A percentile compares a stretch with the other conserved stretches of the same genome.
These are phyloP conservation scores for Pheosia gnoma DNA, from an alignment of 2,888 invertebrate genomes.

Conservation along the genomic window DNA sequence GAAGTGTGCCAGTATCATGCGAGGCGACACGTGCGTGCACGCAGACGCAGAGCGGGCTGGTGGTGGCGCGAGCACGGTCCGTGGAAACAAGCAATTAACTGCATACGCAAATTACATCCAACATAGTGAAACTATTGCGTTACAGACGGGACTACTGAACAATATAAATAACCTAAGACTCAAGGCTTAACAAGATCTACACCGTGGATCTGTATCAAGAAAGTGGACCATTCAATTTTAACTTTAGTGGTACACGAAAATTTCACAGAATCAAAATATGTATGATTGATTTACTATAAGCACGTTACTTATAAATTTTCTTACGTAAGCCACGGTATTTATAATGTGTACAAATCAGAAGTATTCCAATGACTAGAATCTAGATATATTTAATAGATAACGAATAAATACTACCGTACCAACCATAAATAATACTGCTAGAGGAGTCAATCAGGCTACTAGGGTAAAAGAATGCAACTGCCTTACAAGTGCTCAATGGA, in stretches of 20 bases:
- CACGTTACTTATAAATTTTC: no score
- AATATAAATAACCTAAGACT: slow-evolving; percentile 18
- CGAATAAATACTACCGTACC: slow-evolving; percentile 11
- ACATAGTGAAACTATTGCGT: slow-evolving; percentile 65
- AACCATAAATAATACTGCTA: slow-evolving; percentile 28
- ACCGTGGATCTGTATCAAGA: background rate
- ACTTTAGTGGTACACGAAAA: no score
- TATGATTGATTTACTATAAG: no score
- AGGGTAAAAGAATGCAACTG: slow-evolving; percentile 48
- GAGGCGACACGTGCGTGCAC: slow-evolving; percentile 53
- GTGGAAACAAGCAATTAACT: slow-evolving; percentile 58
- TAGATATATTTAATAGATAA: background rate
- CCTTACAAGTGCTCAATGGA: slow-evolving; percentile 56
- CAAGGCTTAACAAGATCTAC: slow-evolving; percentile 2
- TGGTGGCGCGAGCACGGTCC: slow-evolving; percentile 30
- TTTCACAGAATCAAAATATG: no score
- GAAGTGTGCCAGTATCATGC: slow-evolving; percentile 53
- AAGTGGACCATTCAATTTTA: no score
- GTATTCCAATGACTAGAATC: no score
- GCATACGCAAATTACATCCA: slow-evolving; percentile 57
- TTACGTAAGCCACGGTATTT: no score
- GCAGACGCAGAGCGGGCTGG: slow-evolving; percentile 33
- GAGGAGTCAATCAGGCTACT: slow-evolving; percentile 44
- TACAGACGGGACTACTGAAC: slow-evolving; percentile 24
- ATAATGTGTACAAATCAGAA: no score